A percentile compares a stretch with the other conserved stretches of the same genome.
phyloP scores from a whole-genome alignment of 2,113 vertebrate species.

The Smithornis capensis region DNA sequence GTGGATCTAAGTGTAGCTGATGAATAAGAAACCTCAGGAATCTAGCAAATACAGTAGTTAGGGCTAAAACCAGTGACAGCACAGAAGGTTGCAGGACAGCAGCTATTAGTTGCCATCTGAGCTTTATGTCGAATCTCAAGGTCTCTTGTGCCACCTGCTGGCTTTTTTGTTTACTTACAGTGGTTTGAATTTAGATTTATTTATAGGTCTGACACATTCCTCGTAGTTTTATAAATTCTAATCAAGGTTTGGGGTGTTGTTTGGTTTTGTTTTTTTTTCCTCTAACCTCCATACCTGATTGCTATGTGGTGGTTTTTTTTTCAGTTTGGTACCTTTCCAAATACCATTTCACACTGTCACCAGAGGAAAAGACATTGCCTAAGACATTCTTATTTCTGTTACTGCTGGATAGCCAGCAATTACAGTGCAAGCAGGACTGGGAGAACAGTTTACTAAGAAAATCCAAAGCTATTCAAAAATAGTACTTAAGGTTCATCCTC shows the following conservation, averaged over 20 bases:
- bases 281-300: not conserved
- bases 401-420: constrained; percentile 33
- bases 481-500: not conserved
- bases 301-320: not conserved
- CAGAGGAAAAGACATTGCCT: not conserved
- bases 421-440: not conserved
- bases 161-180: constrained; percentile 6
- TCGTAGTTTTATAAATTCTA: not conserved
- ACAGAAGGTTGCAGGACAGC: not conserved
- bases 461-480: constrained; percentile 1
- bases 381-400: constrained; percentile 15
- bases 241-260: not conserved
- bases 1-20: not conserved
- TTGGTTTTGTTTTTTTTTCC: not conserved
- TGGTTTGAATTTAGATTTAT: not conserved
- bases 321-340: not conserved
- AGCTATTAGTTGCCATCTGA: not conserved
- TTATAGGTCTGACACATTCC: not conserved
- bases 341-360: not conserved
- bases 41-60: constrained; percentile 1
- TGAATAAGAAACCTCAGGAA: constrained; percentile 26
- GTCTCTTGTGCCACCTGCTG: constrained; percentile 76
- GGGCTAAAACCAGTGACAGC: not conserved
- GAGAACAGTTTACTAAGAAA: constrained; percentile 8
- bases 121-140: not conserved